phyloP scores from a whole-genome alignment of 2,797 vertebrate genomes.

The Pantherophis alleghaniensis region DNA sequence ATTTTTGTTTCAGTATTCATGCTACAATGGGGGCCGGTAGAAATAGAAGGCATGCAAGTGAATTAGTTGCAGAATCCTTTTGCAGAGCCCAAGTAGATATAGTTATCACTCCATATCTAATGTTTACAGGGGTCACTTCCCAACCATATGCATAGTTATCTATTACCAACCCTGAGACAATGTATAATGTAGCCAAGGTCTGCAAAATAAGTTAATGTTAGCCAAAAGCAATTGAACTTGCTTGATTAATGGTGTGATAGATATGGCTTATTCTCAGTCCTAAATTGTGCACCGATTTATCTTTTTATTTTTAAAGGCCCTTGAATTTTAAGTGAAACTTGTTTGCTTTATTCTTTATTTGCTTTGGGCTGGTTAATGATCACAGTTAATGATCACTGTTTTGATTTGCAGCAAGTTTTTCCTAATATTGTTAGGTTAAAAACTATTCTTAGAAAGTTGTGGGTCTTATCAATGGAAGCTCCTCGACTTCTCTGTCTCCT shows the following conservation, averaged over 20 bases:
- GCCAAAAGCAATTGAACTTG: neutral
- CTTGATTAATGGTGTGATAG: neutral
- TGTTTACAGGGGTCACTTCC: neutral
- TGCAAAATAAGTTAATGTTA: neutral
- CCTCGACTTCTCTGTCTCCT: neutral
- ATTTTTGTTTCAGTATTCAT: neutral
- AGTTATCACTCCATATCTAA: neutral
- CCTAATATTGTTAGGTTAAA: neutral
- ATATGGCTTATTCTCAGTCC: neutral
- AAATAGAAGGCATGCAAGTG: neutral
- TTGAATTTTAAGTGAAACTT: neutral
- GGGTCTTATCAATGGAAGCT: conserved; percentile 17
- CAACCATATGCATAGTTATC: neutral
- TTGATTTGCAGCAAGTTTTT: neutral
- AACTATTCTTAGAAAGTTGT: conserved; percentile 17
- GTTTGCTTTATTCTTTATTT: neutral
- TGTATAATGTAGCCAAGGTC: neutral
- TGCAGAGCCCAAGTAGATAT: neutral
- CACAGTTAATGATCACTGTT: neutral
- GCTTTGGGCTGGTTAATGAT: neutral
- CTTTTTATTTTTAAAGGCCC: neutral
- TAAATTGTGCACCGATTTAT: neutral
- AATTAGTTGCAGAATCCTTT: neutral
- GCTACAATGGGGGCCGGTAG: neutral
- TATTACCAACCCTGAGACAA: neutral